Base-by-base conservation (phyloP, 2,113 vertebrate genomes). In the Accipiter cooperii region DNA sequence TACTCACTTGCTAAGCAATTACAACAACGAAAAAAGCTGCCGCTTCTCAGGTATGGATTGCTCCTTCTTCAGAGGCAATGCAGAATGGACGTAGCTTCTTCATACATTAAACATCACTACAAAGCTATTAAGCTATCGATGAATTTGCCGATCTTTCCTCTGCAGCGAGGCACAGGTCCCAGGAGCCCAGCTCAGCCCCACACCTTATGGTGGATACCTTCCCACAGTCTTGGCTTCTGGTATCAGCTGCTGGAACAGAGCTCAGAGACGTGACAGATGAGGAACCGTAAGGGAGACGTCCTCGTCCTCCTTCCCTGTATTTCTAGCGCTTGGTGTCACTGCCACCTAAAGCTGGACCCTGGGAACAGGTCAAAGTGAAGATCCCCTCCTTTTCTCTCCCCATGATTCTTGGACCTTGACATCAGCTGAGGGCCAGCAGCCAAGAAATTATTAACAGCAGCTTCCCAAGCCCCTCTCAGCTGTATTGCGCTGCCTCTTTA, bases 31-130 rank as follows among this genome's bases (percentile, higher is more conserved):
- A 24, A 71, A 84, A 83, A 46, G 2, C 51, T 89, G 38, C 34
- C 5, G 31, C 33, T 71, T 52, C 9, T 31, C 33, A 22, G 16
- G 7, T 29, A 12, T 44, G 38, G 51, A 70, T 66, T 0, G 0
- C 34, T 54, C 29, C 42, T 7, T 92, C 38, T 86, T 63, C 42
- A 71, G 80, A 68, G 21, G 8, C 5, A 2, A 19, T 36, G 24
- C 19, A 63, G 42, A 75, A 49, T 17, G 20, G 47, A 34, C 47
- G 25, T 3, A 47, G 6, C 9, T 76, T 86, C 61, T 71, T 63
- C n/a, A 40, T 10, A 22, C 17, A 15, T 34, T 38, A 76, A 55
- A 66, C 2, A 2, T 46, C 68, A 44, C 25, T 46, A 24, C 4
- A 3, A 91, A 34, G 46, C 31, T 66, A 34, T 60, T 47, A 51